Percentiles rank a stretch among this genome's conserved stretches.
These are phyloP conservation scores for Phalacrocorax pelagicus DNA, from an alignment of 2,113 vertebrate species.

Conservation along the genomic window DNA sequence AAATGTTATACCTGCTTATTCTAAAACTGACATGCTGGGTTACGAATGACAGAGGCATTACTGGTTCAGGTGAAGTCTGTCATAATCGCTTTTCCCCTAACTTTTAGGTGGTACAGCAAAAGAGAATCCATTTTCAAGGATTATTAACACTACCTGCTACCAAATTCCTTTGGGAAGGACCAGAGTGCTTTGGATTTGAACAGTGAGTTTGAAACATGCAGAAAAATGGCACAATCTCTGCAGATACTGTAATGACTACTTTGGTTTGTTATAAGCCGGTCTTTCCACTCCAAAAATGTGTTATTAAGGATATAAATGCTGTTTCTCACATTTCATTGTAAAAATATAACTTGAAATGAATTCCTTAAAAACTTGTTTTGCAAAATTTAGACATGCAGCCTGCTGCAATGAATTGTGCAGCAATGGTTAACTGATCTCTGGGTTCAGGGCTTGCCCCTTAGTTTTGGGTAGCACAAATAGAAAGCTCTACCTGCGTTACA, in stretches of 20 bases:
- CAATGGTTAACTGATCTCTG: background rate
- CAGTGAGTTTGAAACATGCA: background rate
- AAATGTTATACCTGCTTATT: conserved; percentile 70
- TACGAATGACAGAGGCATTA: conserved; percentile 71
- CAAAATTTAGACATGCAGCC: background rate
- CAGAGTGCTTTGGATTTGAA: background rate
- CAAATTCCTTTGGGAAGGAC: conserved; percentile 25
- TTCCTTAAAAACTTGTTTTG: background rate
- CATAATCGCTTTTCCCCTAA: conserved; percentile 66
- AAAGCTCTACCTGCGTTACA: background rate
- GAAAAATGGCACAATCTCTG: background rate
- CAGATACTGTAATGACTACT: background rate
- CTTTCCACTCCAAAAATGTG: background rate
- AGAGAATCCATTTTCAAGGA: conserved; percentile 67
- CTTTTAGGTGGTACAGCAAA: conserved; percentile 59
- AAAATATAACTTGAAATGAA: background rate
- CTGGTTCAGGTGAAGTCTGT: conserved; percentile 69
- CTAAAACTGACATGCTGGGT: conserved; percentile 65
- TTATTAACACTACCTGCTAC: conserved; percentile 66
- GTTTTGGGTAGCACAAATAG: background rate
- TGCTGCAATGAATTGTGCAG: background rate
- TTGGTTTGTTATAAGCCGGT: background rate
- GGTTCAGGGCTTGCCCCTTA: background rate
- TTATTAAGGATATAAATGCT: background rate
- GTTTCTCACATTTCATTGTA: background rate